Conservation (phyloP, 2,113 vertebrate genomes). For the Syrmaticus mikado region DNA sequence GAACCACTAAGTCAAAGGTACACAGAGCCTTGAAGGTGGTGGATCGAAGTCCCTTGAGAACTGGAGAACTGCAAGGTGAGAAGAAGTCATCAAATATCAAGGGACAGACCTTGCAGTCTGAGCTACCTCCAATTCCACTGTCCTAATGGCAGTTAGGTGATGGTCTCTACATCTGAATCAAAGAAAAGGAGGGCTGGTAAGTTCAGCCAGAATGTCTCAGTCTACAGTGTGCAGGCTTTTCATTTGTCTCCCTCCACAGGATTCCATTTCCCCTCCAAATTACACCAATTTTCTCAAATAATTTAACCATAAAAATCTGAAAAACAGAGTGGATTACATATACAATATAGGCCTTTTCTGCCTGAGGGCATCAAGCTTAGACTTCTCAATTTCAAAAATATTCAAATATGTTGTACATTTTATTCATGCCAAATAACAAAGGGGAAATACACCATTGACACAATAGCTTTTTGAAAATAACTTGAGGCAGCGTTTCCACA, state of each 20-base stretch:
- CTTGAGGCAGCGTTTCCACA: neutral
- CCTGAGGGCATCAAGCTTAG: neutral
- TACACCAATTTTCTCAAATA: neutral
- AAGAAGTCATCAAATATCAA: neutral
- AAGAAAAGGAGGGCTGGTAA: neutral
- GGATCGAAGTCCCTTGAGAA: neutral
- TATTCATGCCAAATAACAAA: neutral
- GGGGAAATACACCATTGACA: neutral
- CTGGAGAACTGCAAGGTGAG: neutral
- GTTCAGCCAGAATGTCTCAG: neutral
- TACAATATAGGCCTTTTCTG: neutral
- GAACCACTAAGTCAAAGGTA: neutral
- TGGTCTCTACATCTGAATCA: neutral
- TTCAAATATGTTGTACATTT: neutral
- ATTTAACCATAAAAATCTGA: neutral
- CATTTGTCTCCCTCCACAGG: neutral
- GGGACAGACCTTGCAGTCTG: neutral
- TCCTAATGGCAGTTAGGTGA: neutral
- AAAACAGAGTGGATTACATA: neutral
- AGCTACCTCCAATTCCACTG: neutral
- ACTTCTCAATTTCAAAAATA: neutral
- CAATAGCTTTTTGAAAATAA: neutral
- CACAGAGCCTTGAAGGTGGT: neutral
- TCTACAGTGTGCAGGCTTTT: neutral
- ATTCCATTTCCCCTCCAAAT: neutral